phyloP scores from a whole-genome alignment of 2,888 invertebrate species.

The Coelopa pilipes region DNA sequence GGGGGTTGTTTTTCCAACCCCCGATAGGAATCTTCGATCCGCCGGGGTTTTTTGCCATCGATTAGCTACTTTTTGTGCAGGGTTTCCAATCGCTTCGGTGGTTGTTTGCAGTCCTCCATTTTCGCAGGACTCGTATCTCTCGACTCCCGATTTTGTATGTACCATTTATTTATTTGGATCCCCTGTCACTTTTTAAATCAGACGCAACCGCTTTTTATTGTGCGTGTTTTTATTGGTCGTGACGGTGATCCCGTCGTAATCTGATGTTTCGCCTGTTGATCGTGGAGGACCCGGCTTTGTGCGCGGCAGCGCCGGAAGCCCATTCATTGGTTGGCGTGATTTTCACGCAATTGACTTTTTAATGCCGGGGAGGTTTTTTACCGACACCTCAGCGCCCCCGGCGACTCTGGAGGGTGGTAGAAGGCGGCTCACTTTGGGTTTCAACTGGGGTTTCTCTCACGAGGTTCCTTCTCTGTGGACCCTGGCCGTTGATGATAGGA shows the following conservation, averaged over 20 bases:
- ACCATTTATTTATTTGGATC: slow-evolving; percentile 3
- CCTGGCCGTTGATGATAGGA: background rate
- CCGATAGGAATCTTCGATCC: slow-evolving; percentile 7
- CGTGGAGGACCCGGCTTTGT: background rate
- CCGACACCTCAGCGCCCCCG: no score
- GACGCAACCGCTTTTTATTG: slow-evolving; percentile 18
- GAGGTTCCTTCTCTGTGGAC: no score
- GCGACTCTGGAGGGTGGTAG: no score
- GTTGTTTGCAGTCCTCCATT: background rate
- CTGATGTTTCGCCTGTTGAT: slow-evolving; percentile 31
- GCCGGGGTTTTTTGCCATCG: slow-evolving; percentile 4
- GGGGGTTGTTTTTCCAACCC: slow-evolving; percentile 26
- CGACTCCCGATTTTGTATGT: background rate
- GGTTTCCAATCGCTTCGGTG: no score
- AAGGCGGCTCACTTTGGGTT: no score
- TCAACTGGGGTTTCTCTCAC: no score
- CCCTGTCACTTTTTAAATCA: slow-evolving; percentile 3
- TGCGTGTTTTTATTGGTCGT: slow-evolving; percentile 31
- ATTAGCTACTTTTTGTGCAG: slow-evolving; percentile 21
- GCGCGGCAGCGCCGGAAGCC: background rate
- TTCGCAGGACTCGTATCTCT: slow-evolving; percentile 13
- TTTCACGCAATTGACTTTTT: slow-evolving; percentile 6
- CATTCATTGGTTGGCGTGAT: slow-evolving; percentile 9
- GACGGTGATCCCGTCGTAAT: slow-evolving; percentile 22
- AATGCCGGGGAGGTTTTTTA: background rate